Base-by-base conservation (phyloP, 2,888 invertebrate species). In the Ommatoiulus sabulosus region DNA sequence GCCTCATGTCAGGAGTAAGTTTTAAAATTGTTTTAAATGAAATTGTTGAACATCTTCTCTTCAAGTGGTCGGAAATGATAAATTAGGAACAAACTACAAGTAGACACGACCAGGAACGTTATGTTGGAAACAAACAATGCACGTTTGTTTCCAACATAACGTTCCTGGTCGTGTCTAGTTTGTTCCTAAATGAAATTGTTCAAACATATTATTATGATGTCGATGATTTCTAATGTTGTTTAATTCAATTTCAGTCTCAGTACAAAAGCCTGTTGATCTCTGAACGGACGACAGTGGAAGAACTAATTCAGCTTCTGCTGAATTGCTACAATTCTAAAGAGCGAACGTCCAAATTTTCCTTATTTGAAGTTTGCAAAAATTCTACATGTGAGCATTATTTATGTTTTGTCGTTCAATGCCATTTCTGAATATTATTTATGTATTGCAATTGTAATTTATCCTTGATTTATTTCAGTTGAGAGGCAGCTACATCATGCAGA, bases 261-360 rank as follows among this genome's bases (percentile, higher is more conserved):
- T 98, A 98, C 94, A 98, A 98, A 93, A 97, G 97, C 91, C 94
- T 98, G 91, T 94, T 98, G 90, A 96, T 97, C 91, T 97, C 97
- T 90, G 97, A 97, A 91, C 94, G 96, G 91, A 98, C 98, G 87
- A 97, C 97, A 43, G 96, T 96, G 0, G 97, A 97, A 92, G 97
- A 98, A 93, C 94, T 98, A 90, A 95, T 98, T 90, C 95, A 96
- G 90, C 95, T 98, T 90, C 93, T 98, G 89, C 94, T 98, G 89
- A 96, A 96, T 91, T 97, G 97, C 93, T 97, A 97, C 92, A 96
- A 95, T 92, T 96, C 96, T 90, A 94, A 94, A 90, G 97, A 97
- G 92, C 95, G 96, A 44, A 96, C 97, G 3, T 97, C 97, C 93
- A 95, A 96, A 92, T 97, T 97, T 93, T 97, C 97, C 72, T 93